Conservation (phyloP, 2,797 vertebrate species). For the Coranthus polyacanthus region DNA sequence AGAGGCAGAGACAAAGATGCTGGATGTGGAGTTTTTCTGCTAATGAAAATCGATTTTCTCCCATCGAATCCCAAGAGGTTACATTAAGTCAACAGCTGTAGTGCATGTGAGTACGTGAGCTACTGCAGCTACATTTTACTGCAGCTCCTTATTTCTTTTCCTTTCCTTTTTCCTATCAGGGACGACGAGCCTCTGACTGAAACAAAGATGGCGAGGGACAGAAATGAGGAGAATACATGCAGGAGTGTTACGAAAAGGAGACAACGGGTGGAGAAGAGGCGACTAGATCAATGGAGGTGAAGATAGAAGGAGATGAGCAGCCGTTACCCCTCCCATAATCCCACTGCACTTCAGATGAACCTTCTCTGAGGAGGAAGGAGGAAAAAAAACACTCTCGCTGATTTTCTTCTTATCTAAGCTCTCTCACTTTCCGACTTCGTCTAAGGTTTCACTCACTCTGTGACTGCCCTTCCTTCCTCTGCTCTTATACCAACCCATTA, state of each 20-base stretch:
- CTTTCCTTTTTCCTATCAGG: background rate
- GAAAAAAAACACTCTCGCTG: background rate
- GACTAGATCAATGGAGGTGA: background rate
- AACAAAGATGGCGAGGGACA: slow-evolving; percentile 3
- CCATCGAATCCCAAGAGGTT: slow-evolving; percentile 34
- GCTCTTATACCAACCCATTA: background rate
- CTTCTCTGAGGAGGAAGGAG: slow-evolving; percentile 27
- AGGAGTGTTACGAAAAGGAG: background rate
- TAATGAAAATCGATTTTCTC: slow-evolving; percentile 48
- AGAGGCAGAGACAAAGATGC: slow-evolving; percentile 6
- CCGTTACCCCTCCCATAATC: slow-evolving; percentile 51
- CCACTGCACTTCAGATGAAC: slow-evolving; percentile 73
- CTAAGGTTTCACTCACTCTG: background rate
- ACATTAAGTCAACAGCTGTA: slow-evolving; percentile 28
- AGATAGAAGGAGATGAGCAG: slow-evolving; percentile 13
- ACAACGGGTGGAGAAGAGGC: background rate
- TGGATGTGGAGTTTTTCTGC: slow-evolving; percentile 28
- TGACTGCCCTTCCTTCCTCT: slow-evolving; percentile 2
- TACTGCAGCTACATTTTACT: slow-evolving; percentile 22
- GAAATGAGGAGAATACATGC: background rate
- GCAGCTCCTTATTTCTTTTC: background rate
- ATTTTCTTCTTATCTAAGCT: slow-evolving; percentile 40
- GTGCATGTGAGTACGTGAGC: slow-evolving; percentile 11
- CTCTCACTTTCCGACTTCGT: slow-evolving; percentile 2
- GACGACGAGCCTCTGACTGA: slow-evolving; percentile 14